A percentile compares a stretch with the other conserved stretches of the same genome.
phyloP scores from a whole-genome alignment of 1,140 invertebrate genomes.

The Pseudachorutes palmiensis region DNA sequence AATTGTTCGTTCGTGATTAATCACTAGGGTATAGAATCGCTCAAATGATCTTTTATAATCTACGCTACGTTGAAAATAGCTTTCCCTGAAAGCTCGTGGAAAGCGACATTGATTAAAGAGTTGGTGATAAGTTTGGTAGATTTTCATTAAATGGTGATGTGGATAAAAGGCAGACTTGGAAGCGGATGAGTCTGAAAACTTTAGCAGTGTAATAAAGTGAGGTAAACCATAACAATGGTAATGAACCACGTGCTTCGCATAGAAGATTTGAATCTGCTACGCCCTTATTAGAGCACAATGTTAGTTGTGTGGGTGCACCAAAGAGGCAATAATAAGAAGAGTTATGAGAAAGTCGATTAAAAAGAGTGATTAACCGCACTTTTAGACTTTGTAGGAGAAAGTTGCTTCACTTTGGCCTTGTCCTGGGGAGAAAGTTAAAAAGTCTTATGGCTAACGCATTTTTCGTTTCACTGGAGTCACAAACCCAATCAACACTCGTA shows the following conservation, averaged over 20 bases:
- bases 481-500: conserved; percentile 33
- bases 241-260: conserved; percentile 3
- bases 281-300: no score
- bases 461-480: conserved; percentile 19
- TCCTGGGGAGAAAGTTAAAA: neutral
- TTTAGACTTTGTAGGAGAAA: no score
- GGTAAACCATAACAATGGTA: conserved; percentile 7
- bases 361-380: conserved; percentile 32
- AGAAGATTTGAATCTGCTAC: neutral
- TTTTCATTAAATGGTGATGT: neutral
- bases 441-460: conserved; percentile 6
- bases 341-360: conserved; percentile 34
- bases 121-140: neutral
- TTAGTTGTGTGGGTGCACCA: no score
- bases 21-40: no score
- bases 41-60: no score
- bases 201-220: neutral
- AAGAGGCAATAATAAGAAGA: conserved; percentile 12
- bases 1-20: no score
- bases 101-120: neutral
- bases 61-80: no score
- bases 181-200: neutral
- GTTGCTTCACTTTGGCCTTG: conserved; percentile 13
- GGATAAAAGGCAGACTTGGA: no score
- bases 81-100: neutral